Evolutionary conservation across 2,888 invertebrate species (phyloP).

Genomic region (Campoplex capitator): DNA sequence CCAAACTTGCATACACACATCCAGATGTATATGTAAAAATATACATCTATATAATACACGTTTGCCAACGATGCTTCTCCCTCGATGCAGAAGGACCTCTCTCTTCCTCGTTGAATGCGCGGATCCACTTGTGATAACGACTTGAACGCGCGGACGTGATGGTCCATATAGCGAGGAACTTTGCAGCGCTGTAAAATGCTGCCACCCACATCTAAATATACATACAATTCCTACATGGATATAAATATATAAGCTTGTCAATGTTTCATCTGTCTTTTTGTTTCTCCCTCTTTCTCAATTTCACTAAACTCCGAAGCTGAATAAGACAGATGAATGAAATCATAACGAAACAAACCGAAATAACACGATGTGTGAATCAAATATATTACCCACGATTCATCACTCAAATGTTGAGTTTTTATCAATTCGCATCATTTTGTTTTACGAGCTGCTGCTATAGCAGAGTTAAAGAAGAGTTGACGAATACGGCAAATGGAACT

Average conservation of each 20-base stretch:
- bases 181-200: constrained; percentile 43
- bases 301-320: background rate
- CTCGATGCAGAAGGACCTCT: constrained; percentile 47
- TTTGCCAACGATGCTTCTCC: constrained; percentile 49
- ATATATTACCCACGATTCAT: background rate
- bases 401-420: background rate
- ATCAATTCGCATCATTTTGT: constrained; percentile 13
- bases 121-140: constrained; percentile 66
- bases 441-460: background rate
- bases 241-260: constrained; percentile 7
- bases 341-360: constrained; percentile 6
- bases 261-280: background rate
- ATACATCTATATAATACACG: constrained; percentile 29
- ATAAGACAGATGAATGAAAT: background rate
- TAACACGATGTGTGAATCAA: constrained; percentile 15
- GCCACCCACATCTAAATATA: constrained; percentile 16
- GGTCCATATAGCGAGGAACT: constrained; percentile 52
- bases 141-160: constrained; percentile 57
- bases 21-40: constrained; percentile 20
- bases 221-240: background rate
- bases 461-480: background rate
- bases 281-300: background rate
- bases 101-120: constrained; percentile 41
- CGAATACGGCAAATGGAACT: background rate
- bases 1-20: constrained; percentile 33